Base-by-base conservation (phyloP, 2,888 invertebrate species). In the Xestia c-nigrum region DNA sequence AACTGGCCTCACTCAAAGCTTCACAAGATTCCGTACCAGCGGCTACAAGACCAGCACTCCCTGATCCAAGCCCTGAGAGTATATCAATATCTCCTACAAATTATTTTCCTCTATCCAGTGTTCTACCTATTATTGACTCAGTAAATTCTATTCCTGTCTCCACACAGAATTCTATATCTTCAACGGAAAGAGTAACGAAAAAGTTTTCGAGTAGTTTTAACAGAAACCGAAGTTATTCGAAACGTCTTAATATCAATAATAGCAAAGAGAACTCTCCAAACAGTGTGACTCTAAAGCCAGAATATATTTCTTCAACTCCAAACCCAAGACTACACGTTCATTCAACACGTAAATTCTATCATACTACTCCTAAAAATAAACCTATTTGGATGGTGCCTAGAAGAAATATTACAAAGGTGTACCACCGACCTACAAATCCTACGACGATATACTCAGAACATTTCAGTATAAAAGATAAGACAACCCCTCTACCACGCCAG, bases 301-400 rank as follows among this genome's bases (percentile, higher is more conserved):
- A 93, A 46, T 47, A 75, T 68, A 83, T 77, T 46, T 86, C 91
- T 21, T 87, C 92, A 24, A 92, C 91, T 63, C 78, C 87, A 7
- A 92, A 93, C 47, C 85, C 90, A 21, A 93, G 94, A 83, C 91
- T 92, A 47, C 89, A 89, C 43, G n/a, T 64, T 43, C 64, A 64
- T 64, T 64, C 64, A 50, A 94, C 94, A 1, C 92, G 95, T 46
- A 95, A 94, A 87, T 96, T 96, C 85, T 92, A 95, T 78, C 92
- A 92, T 59, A 95, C 96, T 4, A 96, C 96, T 47, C 95, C 95
- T 46, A 95, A 93, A 88, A 90, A 82, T 14, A 95, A 94, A 86
- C 96, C 95, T 3, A 92, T 94, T 50, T 96, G 96, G 96, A 94
- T 96, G 94, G 92, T 94, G 10, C 95, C 96, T 24, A 92, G 93